Percentiles rank a stretch among this genome's conserved stretches.
These are phyloP conservation scores for Ciconia maguari DNA, from an alignment of 2,113 vertebrate species.

Conservation along the genomic window DNA sequence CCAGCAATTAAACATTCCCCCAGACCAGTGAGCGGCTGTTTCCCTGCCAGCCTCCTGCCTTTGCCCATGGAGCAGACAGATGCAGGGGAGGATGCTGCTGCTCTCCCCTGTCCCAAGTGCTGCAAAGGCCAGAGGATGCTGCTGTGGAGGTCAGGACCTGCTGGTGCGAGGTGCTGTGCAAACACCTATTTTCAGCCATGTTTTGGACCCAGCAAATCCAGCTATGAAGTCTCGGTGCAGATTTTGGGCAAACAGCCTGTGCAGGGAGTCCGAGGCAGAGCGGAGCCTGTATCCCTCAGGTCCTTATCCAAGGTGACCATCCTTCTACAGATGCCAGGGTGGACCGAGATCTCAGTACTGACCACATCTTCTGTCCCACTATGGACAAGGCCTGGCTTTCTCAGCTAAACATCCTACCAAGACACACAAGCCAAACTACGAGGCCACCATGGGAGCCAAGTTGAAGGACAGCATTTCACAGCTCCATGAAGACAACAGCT, in stretches of 20 bases:
- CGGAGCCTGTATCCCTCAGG: background rate
- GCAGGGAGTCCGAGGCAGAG: background rate
- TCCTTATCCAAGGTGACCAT: background rate
- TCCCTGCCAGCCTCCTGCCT: background rate
- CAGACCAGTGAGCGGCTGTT: background rate
- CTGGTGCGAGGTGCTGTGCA: background rate
- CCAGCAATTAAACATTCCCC: background rate
- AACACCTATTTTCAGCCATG: background rate
- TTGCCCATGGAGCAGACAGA: background rate
- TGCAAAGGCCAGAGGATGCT: background rate
- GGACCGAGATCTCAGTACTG: background rate
- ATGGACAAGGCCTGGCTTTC: background rate
- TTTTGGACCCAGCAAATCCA: background rate
- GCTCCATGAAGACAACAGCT: background rate
- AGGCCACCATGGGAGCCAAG: background rate
- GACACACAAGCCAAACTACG: background rate
- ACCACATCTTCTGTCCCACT: background rate
- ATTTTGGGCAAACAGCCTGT: background rate
- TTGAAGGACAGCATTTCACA: background rate
- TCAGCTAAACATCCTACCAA: background rate
- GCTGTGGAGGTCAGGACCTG: background rate
- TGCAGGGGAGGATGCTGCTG: background rate
- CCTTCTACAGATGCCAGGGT: background rate
- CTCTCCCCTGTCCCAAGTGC: background rate
- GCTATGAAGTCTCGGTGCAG: background rate